Base-by-base conservation (phyloP, 2,888 invertebrate genomes). In the Orthosia cruda region DNA sequence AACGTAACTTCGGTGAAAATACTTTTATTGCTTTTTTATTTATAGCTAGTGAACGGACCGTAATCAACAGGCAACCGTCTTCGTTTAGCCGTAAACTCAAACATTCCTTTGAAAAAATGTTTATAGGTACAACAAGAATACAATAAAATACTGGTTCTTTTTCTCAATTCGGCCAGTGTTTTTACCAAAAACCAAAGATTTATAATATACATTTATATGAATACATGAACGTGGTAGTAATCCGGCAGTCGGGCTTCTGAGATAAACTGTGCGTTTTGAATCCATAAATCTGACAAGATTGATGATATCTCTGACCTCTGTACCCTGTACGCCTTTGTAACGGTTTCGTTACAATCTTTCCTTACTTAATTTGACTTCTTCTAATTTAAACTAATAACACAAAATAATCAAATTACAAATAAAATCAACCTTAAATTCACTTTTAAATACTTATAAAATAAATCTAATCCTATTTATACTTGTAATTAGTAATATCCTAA, bases 281-380 rank as follows among this genome's bases (percentile, higher is more conserved):
- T 89, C 89, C 93, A 93, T 93, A 94, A 95, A 95, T 95, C 95
- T 93, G 93, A 90, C 93, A 93, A 94, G 95, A 95, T 94, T 93
- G 92, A 95, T 95, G 94, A 88, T 87, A 87, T 86, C 77, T 84
- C 88, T 91, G 92, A 92, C 92, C 95, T 91, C 89, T 86, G 86
- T 89, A 87, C 89, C 40, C 40, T 40, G 5, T n/a, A 45, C 20
- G 88, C 85, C 82, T 85, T 85, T n/a, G n/a, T n/a, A n/a, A n/a
- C n/a, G n/a, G n/a, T n/a, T n/a, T n/a, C n/a, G n/a, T n/a, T n/a
- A n/a, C n/a, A n/a, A n/a, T n/a, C n/a, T n/a, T n/a, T n/a, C n/a
- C n/a, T n/a, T n/a, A n/a, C n/a, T n/a, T n/a, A n/a, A n/a, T n/a
- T n/a, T n/a, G n/a, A n/a, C n/a, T n/a, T n/a, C n/a, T n/a, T n/a